Percentiles rank a stretch among this genome's conserved stretches.
phyloP scores from a whole-genome alignment of 2,113 vertebrate species.

The Strix uralensis region DNA sequence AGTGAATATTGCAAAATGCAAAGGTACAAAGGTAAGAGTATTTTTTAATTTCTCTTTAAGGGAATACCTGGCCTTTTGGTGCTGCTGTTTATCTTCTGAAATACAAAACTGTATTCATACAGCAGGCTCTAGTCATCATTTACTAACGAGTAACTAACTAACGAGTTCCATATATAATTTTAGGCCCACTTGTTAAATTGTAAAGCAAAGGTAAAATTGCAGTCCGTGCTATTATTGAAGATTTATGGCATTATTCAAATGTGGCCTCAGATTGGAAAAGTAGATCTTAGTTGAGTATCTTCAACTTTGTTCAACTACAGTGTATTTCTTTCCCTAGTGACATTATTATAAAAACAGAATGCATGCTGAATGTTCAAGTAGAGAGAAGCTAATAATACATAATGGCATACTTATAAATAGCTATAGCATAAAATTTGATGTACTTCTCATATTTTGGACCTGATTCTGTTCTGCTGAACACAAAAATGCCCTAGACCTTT shows the following conservation, averaged over 20 bases:
- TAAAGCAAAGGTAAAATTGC: neutral
- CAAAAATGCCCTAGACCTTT: neutral
- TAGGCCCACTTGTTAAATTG: neutral
- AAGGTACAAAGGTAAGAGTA: neutral
- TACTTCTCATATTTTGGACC: neutral
- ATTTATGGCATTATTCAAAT: neutral
- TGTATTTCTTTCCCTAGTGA: neutral
- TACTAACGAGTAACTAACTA: neutral
- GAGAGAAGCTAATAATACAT: neutral
- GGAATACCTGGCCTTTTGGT: neutral
- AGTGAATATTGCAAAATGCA: neutral
- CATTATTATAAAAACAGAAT: neutral
- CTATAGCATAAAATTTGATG: neutral
- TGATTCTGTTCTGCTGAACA: neutral
- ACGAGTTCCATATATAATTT: neutral
- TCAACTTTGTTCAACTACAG: neutral
- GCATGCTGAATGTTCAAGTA: neutral
- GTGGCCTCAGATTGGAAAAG: neutral
- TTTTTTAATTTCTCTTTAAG: neutral
- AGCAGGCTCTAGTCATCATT: neutral
- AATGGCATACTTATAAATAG: neutral
- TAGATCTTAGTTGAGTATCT: neutral
- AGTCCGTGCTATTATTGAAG: neutral
- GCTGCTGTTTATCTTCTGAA: conserved; percentile 20
- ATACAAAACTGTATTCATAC: neutral